These are phyloP conservation scores for Celastrina argiolus DNA, from an alignment of 2,888 invertebrate genomes.

Conservation along the genomic window DNA sequence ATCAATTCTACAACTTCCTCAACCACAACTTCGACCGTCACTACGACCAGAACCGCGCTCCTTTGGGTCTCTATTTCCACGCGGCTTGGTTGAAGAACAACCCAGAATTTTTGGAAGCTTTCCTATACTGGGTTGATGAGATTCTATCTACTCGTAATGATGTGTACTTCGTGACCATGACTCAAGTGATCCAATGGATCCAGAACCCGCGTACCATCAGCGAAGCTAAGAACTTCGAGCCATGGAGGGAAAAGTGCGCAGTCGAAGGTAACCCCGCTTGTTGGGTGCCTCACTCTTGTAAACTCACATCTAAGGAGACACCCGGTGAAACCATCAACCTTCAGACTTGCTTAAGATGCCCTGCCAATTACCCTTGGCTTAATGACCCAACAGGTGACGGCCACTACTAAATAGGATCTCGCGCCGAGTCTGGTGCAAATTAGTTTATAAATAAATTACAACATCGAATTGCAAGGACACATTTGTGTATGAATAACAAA, in stretches of 20 bases:
- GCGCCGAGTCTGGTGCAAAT: conserved; percentile 60
- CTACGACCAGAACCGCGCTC: conserved; percentile 93
- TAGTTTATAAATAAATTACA: conserved; percentile 63
- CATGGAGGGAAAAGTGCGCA: conserved; percentile 95
- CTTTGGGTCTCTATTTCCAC: conserved; percentile 94
- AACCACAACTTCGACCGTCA: conserved; percentile 96
- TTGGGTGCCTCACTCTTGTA: conserved; percentile 94
- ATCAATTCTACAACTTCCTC: conserved; percentile 96
- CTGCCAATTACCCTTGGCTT: conserved; percentile 96
- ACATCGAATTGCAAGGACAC: conserved; percentile 58
- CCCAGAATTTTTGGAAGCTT: conserved; percentile 93
- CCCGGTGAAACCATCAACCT: conserved; percentile 96
- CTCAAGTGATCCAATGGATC: conserved; percentile 97
- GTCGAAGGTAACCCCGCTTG: conserved; percentile 91
- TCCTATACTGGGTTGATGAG: conserved; percentile 96
- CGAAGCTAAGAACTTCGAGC: conserved; percentile 94
- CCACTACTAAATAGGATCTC: conserved; percentile 85
- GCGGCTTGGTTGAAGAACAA: conserved; percentile 96
- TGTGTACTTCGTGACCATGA: conserved; percentile 96
- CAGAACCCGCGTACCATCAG: conserved; percentile 91
- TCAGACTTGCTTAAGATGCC: conserved; percentile 95
- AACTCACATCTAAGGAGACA: conserved; percentile 93
- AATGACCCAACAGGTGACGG: conserved; percentile 93
- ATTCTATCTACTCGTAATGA: conserved; percentile 90
- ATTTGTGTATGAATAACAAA: conserved; percentile 46